A percentile compares a stretch with the other conserved stretches of the same genome.
phyloP scores from a whole-genome alignment of 2,797 vertebrate genomes.

The Sebastes kiyomatsui region DNA sequence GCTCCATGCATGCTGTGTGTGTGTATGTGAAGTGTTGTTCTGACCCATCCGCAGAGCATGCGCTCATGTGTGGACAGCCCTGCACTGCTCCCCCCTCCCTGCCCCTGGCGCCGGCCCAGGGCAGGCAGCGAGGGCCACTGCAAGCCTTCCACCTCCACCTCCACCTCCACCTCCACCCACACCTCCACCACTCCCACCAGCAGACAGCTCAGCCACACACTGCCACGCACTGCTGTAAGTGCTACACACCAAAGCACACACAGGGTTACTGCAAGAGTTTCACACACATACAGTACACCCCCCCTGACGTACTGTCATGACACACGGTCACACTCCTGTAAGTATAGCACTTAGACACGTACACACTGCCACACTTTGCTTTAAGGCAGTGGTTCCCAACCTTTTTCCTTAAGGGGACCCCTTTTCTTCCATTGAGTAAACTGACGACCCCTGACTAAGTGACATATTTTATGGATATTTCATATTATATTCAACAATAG shows the following conservation, averaged over 20 bases:
- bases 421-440: too few species aligned
- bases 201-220: constrained; percentile 87
- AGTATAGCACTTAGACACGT: not conserved
- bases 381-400: not conserved
- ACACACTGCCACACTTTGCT: constrained; percentile 9
- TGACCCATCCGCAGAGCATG: constrained; percentile 96
- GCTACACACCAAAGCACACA: constrained; percentile 47
- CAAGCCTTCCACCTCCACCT: constrained; percentile 85
- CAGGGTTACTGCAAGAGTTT: constrained; percentile 15
- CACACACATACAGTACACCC: constrained; percentile 1
- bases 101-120: constrained; percentile 81
- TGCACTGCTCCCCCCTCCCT: constrained; percentile 82
- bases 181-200: constrained; percentile 77
- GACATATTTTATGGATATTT: too few species aligned
- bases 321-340: not conserved
- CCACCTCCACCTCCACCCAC: constrained; percentile 69
- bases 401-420: too few species aligned
- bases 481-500: too few species aligned
- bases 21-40: constrained; percentile 81
- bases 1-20: constrained; percentile 73
- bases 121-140: constrained; percentile 86
- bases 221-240: constrained; percentile 92
- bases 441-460: too few species aligned
- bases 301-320: not conserved
- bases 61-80: constrained; percentile 85